Base-by-base conservation (phyloP, 2,888 invertebrate genomes). In the Drosophila prolongata region DNA sequence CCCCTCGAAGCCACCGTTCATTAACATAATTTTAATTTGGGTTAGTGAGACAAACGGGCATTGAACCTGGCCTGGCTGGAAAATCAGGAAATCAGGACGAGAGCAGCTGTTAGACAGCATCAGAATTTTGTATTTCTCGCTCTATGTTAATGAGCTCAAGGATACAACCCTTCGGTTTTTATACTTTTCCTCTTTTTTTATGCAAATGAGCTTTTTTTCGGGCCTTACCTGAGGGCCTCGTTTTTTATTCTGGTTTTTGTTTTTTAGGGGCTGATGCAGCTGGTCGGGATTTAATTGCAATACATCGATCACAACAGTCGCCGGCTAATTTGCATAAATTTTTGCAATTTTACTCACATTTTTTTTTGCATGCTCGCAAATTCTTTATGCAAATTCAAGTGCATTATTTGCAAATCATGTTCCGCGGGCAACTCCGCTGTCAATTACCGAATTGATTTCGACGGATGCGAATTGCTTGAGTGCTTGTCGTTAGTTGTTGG, bases 1-100 rank as follows among this genome's bases (percentile, higher is more conserved):
- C 55, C 40, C 35, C 30, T 19, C 56, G 64, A 38, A 27, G 19
- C 38, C 77, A 53, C 54, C 75, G 72, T 84, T 87, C 87, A 90
- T 90, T 90, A 90, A 90, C 90, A 90, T 90, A 90, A 90, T 90
- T 90, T 90, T 90, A 90, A 90, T 90, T 90, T 90, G 84, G 90
- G 90, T 90, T 90, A 90, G 88, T 89, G 87, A 90, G 89, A 82
- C 87, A 80, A 78, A 77, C 74, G 72, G 75, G 67, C 75, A 83
- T 86, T 86, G 85, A 86, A 86, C 85, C 69, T 75, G 58, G 35
- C 59, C 56, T 35, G 50, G 14, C 35, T 49, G 49, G 35, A 35
- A 49, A 61, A 69, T 44, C 77, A 50, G 74, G 61, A 59, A 62
- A 60, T 56, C 52, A 64, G 59, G 64, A 66, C 59, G 19, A 30